Conservation (phyloP, 2,797 vertebrate genomes). For the Lagocephalus sceleratus region DNA sequence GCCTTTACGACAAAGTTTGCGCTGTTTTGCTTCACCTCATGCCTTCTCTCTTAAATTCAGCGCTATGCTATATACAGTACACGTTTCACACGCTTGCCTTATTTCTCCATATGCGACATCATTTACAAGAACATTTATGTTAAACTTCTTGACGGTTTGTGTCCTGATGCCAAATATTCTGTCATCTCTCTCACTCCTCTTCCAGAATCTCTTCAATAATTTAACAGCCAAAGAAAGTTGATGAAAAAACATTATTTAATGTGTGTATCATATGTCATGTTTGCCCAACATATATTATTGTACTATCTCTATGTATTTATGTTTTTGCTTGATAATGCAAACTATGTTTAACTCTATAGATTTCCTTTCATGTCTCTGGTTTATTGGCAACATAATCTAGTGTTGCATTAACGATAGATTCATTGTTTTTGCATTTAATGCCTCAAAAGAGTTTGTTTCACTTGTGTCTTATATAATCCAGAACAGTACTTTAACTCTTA, state of each 20-base stretch:
- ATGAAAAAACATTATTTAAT: constrained; percentile 18
- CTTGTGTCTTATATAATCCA: constrained; percentile 11
- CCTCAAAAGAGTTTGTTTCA: constrained; percentile 7
- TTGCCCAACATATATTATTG: constrained; percentile 29
- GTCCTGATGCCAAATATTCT: constrained; percentile 2
- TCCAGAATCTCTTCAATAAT: constrained; percentile 10
- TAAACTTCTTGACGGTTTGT: constrained; percentile 2
- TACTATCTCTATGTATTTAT: constrained; percentile 32
- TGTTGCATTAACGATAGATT: constrained; percentile 16
- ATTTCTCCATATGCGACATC: constrained; percentile 26
- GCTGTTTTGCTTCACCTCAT: constrained; percentile 18
- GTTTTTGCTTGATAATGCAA: constrained; percentile 5
- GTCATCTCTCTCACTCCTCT: constrained; percentile 16
- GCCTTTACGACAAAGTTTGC: neutral
- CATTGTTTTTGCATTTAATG: constrained; percentile 15
- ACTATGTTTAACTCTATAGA: constrained; percentile 10
- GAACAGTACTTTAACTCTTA: neutral
- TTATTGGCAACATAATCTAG: constrained; percentile 4
- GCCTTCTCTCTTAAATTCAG: constrained; percentile 40
- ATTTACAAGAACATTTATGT: constrained; percentile 17
- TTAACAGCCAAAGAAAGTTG: constrained; percentile 25
- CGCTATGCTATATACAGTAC: constrained; percentile 4
- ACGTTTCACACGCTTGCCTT: constrained; percentile 41
- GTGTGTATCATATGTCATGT: constrained; percentile 32
- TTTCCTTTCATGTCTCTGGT: constrained; percentile 13